Evolutionary conservation across 2,888 invertebrate genomes (phyloP), one percentile per base, ranked within the genome.

Genomic region (Drosophila nigritarsus): DNA sequence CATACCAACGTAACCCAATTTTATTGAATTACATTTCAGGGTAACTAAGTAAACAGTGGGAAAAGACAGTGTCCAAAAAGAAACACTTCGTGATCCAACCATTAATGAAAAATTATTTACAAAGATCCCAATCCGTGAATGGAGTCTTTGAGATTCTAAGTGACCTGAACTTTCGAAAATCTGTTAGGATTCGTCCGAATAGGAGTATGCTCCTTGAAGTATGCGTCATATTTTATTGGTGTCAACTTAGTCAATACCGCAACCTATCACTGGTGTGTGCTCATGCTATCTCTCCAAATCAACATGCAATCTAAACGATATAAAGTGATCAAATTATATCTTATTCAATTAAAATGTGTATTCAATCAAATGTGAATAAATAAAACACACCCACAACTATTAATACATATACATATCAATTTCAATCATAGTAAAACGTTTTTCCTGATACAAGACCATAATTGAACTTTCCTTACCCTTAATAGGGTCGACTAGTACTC

Each of bases 381-480:
- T 27, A 27, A 48, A 20, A 7, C 20, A 15, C 27, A 18, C 18
- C 49, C 24, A 18, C 18, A 54, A 18, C 3, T 8, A 42, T 54
- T 29, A 50, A 51, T 63, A 24, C 7, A 24, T 15, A 18, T 49
- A 24, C 3, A 24, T 24, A 45, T 45, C 2, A 7, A 24, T 24
- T 24, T 45, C 8, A 45, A 24, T 45, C 3, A 24, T 8, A 24
- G 3, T 45, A 15, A 45, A 8, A 15, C 20, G 2, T 15, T 5
- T 24, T 36, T 6, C 24, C 3, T 18, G 54, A 11, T 11, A 27
- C 18, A 13, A 27, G 13, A 36, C 49, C 13, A 15, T 45, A 53
- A 74, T 70, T 32, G 45, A 65, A 56, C 4, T 48, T 49, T 64
- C 30, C 48, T 45, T 34, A 29, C 18, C 24, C 27, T 32, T 24